Conservation (phyloP, 2,113 vertebrate species). For the Marcusenius ussheri region DNA sequence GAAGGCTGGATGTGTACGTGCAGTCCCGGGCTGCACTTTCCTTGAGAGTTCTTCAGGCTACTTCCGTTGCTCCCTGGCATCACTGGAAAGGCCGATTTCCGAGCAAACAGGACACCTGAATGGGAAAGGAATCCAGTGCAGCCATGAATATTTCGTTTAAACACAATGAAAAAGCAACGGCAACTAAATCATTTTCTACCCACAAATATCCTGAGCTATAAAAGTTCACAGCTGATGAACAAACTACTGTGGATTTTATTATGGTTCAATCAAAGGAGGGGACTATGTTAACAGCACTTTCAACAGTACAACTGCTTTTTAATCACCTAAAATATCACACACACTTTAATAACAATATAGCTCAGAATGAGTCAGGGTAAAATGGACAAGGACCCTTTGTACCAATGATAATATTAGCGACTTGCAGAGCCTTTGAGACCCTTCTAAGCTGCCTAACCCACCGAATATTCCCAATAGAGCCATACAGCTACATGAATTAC, state of each 20-base stretch:
- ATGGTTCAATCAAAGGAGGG: neutral
- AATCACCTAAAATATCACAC: neutral
- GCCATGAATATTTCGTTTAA: neutral
- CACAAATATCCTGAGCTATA: neutral
- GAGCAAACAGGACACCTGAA: constrained; percentile 77
- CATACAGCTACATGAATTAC: constrained; percentile 32
- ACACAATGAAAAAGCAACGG: neutral
- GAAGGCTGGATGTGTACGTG: constrained; percentile 53
- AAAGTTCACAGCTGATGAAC: neutral
- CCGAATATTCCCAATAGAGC: constrained; percentile 33
- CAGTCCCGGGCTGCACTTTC: constrained; percentile 52
- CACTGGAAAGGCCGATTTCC: constrained; percentile 60
- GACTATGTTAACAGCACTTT: neutral
- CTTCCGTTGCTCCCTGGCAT: constrained; percentile 45
- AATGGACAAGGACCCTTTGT: neutral
- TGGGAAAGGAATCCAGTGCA: constrained; percentile 4
- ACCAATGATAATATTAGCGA: neutral
- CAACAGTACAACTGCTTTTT: neutral
- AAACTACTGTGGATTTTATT: neutral
- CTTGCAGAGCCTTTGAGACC: constrained; percentile 30
- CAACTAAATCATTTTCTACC: neutral
- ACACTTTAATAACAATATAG: neutral
- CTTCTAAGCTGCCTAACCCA: constrained; percentile 25
- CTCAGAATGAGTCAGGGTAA: neutral
- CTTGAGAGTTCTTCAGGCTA: constrained; percentile 52